Conservation (phyloP, 2,888 invertebrate species). For the Pollenia griseotomentosa region DNA sequence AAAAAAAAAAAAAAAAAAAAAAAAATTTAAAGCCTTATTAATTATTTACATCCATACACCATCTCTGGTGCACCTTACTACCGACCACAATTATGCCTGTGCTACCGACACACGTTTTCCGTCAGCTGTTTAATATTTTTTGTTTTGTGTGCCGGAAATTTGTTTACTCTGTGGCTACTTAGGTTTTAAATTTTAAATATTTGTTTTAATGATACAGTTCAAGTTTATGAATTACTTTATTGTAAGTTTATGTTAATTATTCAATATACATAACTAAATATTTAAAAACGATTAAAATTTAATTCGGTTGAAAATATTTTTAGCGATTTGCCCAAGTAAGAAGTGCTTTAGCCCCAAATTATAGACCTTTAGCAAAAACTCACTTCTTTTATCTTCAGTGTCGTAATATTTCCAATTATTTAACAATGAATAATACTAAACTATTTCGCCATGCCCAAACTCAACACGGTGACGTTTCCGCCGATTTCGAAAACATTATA, state of each 20-base stretch:
- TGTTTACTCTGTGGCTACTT: slow-evolving; percentile 1
- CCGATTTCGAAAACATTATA: slow-evolving; percentile 81
- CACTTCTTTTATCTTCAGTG: not conserved
- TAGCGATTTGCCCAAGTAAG: slow-evolving; percentile 14
- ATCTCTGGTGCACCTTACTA: not conserved
- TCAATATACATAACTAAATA: no score
- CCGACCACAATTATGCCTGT: not conserved
- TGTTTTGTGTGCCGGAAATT: not conserved
- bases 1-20: no score
- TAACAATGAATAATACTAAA: slow-evolving; percentile 40
- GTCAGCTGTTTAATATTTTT: not conserved
- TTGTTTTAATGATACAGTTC: slow-evolving; percentile 39
- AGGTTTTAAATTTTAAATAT: slow-evolving; percentile 2
- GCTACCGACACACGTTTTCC: slow-evolving; percentile 22
- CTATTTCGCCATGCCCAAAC: slow-evolving; percentile 78
- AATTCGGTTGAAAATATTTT: not conserved
- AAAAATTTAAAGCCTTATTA: no score
- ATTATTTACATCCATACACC: no score
- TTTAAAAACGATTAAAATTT: no score
- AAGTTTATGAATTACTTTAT: not conserved
- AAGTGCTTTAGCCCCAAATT: not conserved
- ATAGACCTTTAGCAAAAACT: not conserved
- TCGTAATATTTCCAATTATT: not conserved
- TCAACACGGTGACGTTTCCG: slow-evolving; percentile 79
- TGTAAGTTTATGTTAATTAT: not conserved